These are phyloP conservation scores for Gymnoscopelus microlampas DNA, from an alignment of 2,797 vertebrate genomes.

Conservation along the genomic window DNA sequence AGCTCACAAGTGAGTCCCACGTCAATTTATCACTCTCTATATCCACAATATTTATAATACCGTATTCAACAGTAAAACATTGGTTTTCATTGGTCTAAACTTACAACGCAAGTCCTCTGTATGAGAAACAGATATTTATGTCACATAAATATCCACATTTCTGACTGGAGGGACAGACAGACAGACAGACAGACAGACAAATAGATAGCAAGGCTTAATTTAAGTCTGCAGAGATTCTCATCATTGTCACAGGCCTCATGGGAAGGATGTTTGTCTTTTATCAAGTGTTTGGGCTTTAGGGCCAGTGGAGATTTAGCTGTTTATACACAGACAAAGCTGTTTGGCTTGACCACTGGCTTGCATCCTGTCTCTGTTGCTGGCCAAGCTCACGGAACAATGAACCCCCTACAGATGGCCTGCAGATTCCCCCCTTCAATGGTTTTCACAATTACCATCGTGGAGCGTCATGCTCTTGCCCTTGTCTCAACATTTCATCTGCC, in stretches of 20 bases:
- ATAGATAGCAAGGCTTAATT: constrained; percentile 32
- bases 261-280: constrained; percentile 47
- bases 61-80: too few relatives aligned
- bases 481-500: too few relatives aligned
- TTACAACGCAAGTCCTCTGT: too few relatives aligned
- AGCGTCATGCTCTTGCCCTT: too few relatives aligned
- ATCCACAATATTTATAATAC: too few relatives aligned
- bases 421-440: neutral
- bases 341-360: constrained; percentile 36
- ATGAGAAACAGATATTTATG: too few relatives aligned
- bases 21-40: too few relatives aligned
- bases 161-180: neutral
- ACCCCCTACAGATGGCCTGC: constrained; percentile 5
- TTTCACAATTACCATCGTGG: neutral
- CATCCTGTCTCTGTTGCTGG: constrained; percentile 35
- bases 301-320: constrained; percentile 26
- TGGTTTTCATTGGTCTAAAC: too few relatives aligned
- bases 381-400: constrained; percentile 20
- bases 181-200: neutral
- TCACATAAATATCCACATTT: too few relatives aligned
- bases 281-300: constrained; percentile 41
- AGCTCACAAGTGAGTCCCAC: too few relatives aligned
- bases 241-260: neutral
- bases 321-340: constrained; percentile 46
- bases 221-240: constrained; percentile 16